These are phyloP conservation scores for Yponomeuta malinellus DNA, from an alignment of 2,888 invertebrate species.

Conservation along the genomic window DNA sequence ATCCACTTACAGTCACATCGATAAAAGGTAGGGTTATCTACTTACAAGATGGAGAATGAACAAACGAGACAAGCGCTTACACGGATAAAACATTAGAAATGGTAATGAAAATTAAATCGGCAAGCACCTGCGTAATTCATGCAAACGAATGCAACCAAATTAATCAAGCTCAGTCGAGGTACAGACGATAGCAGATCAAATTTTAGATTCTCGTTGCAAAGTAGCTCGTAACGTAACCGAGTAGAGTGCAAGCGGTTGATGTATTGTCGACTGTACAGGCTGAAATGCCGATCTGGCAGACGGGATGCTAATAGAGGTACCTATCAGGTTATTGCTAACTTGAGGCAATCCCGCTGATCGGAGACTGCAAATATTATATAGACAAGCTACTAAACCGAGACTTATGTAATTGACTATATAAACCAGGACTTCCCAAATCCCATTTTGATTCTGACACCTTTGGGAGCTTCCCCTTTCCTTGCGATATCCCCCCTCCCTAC, in stretches of 20 bases:
- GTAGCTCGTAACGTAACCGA: too few relatives aligned
- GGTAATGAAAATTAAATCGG: not conserved
- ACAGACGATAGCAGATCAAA: slow-evolving; percentile 29
- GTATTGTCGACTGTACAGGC: too few relatives aligned
- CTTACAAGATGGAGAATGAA: not conserved
- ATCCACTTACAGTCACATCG: too few relatives aligned
- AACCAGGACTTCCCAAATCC: too few relatives aligned
- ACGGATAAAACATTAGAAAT: not conserved
- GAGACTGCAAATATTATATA: not conserved
- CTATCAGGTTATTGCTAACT: not conserved
- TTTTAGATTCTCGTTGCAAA: too few relatives aligned
- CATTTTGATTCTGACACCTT: too few relatives aligned
- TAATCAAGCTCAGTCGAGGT: slow-evolving; percentile 59
- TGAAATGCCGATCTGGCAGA: slow-evolving; percentile 27
- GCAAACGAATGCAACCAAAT: slow-evolving; percentile 74
- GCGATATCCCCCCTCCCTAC: too few relatives aligned
- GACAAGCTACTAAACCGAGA: not conserved
- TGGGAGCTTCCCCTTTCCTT: too few relatives aligned
- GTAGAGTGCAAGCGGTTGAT: too few relatives aligned
- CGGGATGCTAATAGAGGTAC: not conserved
- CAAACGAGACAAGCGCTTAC: not conserved
- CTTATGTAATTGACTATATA: too few relatives aligned
- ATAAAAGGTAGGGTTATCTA: too few relatives aligned
- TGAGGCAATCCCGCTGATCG: not conserved
- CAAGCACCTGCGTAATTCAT: slow-evolving; percentile 65